A percentile compares a stretch with the other conserved stretches of the same genome.
Conservation (phyloP, 2,888 invertebrate genomes). For the Agapetus fuscipes region DNA sequence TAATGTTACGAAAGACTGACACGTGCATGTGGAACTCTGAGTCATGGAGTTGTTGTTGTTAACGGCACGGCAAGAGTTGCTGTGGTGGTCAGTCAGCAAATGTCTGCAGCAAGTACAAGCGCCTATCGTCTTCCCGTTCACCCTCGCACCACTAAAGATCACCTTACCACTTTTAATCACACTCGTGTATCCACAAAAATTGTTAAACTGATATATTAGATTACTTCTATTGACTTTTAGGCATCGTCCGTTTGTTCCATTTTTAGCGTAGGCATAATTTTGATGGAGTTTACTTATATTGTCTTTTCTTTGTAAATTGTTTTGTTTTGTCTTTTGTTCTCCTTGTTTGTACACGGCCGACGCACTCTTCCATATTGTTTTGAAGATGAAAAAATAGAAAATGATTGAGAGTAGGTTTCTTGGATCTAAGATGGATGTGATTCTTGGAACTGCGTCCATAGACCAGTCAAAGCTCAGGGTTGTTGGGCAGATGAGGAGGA, state of each 20-base stretch:
- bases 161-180: constrained; percentile 20
- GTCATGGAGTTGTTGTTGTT: constrained; percentile 62
- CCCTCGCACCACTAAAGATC: constrained; percentile 17
- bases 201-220: constrained; percentile 19
- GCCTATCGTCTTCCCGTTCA: constrained; percentile 31
- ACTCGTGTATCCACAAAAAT: constrained; percentile 18
- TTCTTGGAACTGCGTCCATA: constrained; percentile 90
- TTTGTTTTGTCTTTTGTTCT: constrained; percentile 27
- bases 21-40: constrained; percentile 42
- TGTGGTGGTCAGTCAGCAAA: constrained; percentile 56
- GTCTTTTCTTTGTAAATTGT: constrained; percentile 15
- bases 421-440: constrained; percentile 66
- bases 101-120: constrained; percentile 61
- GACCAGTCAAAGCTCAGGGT: constrained; percentile 97
- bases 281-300: constrained; percentile 15
- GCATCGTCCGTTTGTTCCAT: constrained; percentile 17
- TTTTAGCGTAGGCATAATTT: constrained; percentile 16
- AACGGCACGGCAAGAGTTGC: constrained; percentile 56
- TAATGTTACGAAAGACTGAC: constrained; percentile 25
- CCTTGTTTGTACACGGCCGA: constrained; percentile 36
- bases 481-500: constrained; percentile 76
- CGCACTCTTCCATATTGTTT: constrained; percentile 36
- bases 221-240: constrained; percentile 19
- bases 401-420: constrained; percentile 67
- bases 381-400: constrained; percentile 56